A percentile compares a stretch with the other conserved stretches of the same genome.
Evolutionary conservation across 2,888 invertebrate species (phyloP).

Genomic region (Blera fallax): DNA sequence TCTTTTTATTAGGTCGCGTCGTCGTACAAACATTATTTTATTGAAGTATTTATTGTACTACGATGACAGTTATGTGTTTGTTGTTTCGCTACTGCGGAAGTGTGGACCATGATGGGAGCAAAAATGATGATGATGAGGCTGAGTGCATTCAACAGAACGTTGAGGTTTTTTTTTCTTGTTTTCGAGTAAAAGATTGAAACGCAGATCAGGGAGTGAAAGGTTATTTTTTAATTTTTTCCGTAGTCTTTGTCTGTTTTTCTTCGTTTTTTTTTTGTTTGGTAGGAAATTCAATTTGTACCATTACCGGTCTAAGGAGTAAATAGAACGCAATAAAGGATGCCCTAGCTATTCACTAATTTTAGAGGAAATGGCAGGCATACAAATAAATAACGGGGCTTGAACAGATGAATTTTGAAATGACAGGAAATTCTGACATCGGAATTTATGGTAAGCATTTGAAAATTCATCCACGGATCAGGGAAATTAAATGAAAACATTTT

Average conservation of each 20-base stretch:
- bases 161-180: no score
- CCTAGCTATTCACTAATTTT: neutral
- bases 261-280: neutral
- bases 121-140: neutral
- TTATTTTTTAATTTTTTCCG: neutral
- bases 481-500: neutral
- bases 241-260: neutral
- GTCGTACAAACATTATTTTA: neutral
- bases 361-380: neutral
- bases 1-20: constrained; percentile 1
- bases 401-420: neutral
- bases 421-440: neutral
- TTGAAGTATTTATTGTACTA: neutral
- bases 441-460: neutral
- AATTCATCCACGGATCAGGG: neutral
- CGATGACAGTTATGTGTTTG: neutral
- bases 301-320: neutral
- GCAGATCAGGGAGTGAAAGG: neutral
- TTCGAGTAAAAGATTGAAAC: no score
- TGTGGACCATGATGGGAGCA: neutral
- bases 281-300: neutral
- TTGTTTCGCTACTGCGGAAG: neutral
- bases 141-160: neutral
- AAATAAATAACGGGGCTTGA: neutral
- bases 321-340: neutral